These are phyloP conservation scores for Orthosia gracilis DNA, from an alignment of 2,888 invertebrate genomes.

Conservation along the genomic window DNA sequence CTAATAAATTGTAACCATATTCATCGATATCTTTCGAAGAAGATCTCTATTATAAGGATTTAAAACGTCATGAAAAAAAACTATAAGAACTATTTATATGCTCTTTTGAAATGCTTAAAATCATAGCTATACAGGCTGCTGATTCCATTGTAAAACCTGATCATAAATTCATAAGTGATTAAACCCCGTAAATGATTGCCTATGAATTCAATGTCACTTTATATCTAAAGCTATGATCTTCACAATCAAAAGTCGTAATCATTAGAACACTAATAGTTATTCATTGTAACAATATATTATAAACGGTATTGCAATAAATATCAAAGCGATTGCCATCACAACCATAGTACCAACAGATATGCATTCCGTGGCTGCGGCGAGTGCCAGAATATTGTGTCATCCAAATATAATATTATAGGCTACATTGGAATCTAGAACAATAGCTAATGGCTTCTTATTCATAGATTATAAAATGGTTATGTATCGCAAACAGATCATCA, in stretches of 20 bases:
- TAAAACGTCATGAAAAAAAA: too few relatives aligned
- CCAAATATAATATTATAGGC: slow-evolving; percentile 28
- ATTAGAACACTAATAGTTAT: background rate
- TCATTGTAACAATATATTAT: slow-evolving; percentile 2
- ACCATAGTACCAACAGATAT: slow-evolving; percentile 17
- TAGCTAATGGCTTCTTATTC: slow-evolving; percentile 9
- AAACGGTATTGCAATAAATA: slow-evolving; percentile 21
- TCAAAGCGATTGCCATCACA: slow-evolving; percentile 25
- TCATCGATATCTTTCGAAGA: too few relatives aligned
- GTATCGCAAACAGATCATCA: background rate
- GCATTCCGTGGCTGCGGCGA: slow-evolving; percentile 31
- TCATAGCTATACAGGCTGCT: too few relatives aligned
- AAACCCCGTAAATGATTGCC: background rate
- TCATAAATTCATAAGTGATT: background rate
- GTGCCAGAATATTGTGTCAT: slow-evolving; percentile 58
- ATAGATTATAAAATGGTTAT: slow-evolving; percentile 1
- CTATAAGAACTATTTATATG: too few relatives aligned
- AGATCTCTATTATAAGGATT: too few relatives aligned
- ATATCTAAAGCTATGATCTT: background rate
- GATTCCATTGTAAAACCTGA: too few relatives aligned
- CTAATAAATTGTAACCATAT: too few relatives aligned
- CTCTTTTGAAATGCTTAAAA: too few relatives aligned
- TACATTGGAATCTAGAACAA: slow-evolving; percentile 51
- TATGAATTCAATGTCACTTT: background rate
- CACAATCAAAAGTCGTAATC: too few relatives aligned